Evolutionary conservation across 2,113 vertebrate species (phyloP).

Genomic region (Megaceryle torquata): DNA sequence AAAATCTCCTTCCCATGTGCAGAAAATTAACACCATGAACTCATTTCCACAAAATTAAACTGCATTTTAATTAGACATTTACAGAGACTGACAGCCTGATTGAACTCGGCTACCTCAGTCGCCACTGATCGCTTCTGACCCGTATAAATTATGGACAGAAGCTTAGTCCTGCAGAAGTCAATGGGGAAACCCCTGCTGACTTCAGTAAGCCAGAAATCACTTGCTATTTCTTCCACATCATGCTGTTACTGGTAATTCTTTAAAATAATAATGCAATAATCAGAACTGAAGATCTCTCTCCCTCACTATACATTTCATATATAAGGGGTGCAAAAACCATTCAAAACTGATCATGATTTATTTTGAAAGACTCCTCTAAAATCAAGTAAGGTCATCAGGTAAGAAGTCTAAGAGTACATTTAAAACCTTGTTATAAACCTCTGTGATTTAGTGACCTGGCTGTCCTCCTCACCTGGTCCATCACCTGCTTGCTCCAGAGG

Average conservation of each 20-base stretch:
- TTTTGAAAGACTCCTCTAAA: conserved; percentile 7
- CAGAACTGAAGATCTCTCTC: not conserved
- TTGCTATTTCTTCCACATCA: not conserved
- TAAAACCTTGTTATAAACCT: not conserved
- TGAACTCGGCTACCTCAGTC: not conserved
- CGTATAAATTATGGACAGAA: not conserved
- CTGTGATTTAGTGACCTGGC: not conserved
- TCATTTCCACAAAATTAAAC: not conserved
- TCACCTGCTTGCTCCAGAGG: conserved; percentile 17
- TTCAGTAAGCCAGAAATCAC: not conserved
- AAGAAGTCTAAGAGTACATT: not conserved
- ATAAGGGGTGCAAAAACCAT: not conserved
- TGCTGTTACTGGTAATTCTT: not conserved
- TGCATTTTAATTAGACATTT: not conserved
- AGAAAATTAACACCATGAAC: not conserved
- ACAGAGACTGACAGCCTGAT: not conserved
- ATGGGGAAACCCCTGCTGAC: not conserved
- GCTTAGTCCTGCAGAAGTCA: not conserved
- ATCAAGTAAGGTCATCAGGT: not conserved
- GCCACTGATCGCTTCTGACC: not conserved
- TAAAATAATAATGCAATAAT: not conserved
- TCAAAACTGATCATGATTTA: not conserved
- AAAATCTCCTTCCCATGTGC: not conserved
- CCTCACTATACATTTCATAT: not conserved
- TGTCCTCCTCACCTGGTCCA: not conserved